Percentiles rank a stretch among this genome's conserved stretches.
Evolutionary conservation across 1,140 invertebrate species (phyloP).

Genomic region (Brevipalpus yothersi): DNA sequence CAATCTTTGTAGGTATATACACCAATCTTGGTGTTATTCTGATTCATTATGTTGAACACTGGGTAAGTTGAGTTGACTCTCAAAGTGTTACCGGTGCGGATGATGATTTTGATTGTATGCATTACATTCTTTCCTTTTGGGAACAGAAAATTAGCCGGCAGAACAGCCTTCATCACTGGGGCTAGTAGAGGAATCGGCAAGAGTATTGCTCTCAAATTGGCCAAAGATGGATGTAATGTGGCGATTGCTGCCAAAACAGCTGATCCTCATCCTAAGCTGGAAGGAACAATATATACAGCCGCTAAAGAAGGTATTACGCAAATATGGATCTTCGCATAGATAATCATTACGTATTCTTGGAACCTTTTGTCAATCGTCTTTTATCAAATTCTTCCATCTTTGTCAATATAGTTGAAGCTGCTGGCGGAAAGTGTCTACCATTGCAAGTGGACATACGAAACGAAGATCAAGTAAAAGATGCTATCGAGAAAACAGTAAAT

Average conservation of each 20-base stretch:
- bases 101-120: not conserved
- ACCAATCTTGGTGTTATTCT: no score
- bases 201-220: constrained; percentile 75
- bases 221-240: constrained; percentile 81
- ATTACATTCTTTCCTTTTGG: not conserved
- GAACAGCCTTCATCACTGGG: constrained; percentile 82
- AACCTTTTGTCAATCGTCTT: not conserved
- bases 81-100: no score
- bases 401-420: constrained; percentile 48
- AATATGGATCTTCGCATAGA: no score
- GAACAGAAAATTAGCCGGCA: constrained; percentile 35
- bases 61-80: no score
- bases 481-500: constrained; percentile 60
- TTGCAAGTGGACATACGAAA: constrained; percentile 82
- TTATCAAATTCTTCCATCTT: not conserved
- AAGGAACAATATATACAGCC: constrained; percentile 91
- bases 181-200: constrained; percentile 93
- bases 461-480: constrained; percentile 49
- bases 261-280: constrained; percentile 78
- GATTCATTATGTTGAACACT: no score
- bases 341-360: not conserved
- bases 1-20: no score
- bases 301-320: constrained; percentile 48
- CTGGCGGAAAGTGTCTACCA: constrained; percentile 68
- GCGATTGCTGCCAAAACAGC: constrained; percentile 90